Conservation (phyloP, 1,140 invertebrate genomes). For the Drusus annulatus region DNA sequence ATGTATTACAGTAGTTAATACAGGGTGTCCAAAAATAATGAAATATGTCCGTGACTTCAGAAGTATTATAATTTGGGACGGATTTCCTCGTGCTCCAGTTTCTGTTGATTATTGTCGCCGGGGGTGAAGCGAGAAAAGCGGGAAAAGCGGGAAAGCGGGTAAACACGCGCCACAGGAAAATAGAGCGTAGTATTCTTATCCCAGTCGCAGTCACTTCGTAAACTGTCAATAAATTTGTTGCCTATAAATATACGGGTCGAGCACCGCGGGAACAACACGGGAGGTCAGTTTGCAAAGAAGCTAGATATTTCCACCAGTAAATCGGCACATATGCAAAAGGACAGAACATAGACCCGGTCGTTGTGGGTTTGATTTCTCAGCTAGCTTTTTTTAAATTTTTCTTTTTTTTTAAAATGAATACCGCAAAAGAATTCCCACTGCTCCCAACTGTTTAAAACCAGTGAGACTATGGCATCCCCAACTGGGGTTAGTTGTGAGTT, state of each 20-base stretch:
- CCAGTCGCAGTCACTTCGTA: slow-evolving; percentile 38
- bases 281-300: slow-evolving; percentile 20
- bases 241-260: slow-evolving; percentile 41
- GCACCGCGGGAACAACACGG: slow-evolving; percentile 32
- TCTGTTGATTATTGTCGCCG: background rate
- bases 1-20: no score
- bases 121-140: background rate
- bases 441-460: no score
- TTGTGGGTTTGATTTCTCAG: no score
- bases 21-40: background rate
- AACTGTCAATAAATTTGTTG: slow-evolving; percentile 48
- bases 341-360: no score
- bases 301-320: background rate
- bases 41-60: slow-evolving; percentile 3
- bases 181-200: slow-evolving; percentile 33
- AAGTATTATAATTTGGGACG: background rate
- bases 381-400: no score
- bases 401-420: no score
- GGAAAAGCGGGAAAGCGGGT: background rate
- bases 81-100: slow-evolving; percentile 11
- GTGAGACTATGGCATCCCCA: no score
- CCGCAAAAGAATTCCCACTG: no score
- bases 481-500: no score
- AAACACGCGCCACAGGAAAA: slow-evolving; percentile 7
- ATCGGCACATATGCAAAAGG: no score